Base-by-base conservation (phyloP, 2,113 vertebrate genomes). In the Hippolais icterina region DNA sequence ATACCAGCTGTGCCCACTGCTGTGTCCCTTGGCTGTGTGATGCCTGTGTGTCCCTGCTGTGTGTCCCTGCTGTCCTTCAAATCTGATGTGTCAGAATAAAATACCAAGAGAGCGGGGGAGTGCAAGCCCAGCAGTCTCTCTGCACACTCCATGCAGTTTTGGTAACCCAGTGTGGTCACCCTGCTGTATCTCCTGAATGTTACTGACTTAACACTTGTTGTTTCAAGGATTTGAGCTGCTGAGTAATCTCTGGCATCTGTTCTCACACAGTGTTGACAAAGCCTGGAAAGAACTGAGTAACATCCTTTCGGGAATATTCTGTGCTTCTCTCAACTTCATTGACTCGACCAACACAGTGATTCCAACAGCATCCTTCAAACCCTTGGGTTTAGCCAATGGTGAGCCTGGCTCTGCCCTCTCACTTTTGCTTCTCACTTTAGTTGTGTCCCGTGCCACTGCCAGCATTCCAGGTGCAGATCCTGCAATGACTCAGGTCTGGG, bases 271-370 rank as follows among this genome's bases (percentile, higher is more conserved):
- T 57, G 99, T 99, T 93, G 99, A 99, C 90, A 97, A 97, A 87
- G 98, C 98, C 27, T 99, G 99, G 99, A 99, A 99, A 95, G 99
- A 99, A 82, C 98, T 99, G 87, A 99, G 99, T 50, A 99, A 99
- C 46, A 98, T 99, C 89, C 98, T 99, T 82, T 99, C 99, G 0
- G 99, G 99, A 72, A 99, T 99, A 98, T 99, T 99, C 97, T 99
- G 99, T 64, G 99, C 99, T 54, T 99, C 99, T 39, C 98, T 99
- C 79, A 99, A 99, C 97, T 99, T 99, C 97, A 99, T 99, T 68
- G 99, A 99, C 96, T 99, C 98, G 4, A 99, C 99, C 97, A 99
- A 99, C 98, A 99, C 99, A 0, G 98, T 99, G 59, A 98, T 98
- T 87, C 99, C 99, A 65, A 99, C 98, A 5, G 99, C 99, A 8